phyloP scores from a whole-genome alignment of 2,888 invertebrate species.

The Laspeyria flexula region DNA sequence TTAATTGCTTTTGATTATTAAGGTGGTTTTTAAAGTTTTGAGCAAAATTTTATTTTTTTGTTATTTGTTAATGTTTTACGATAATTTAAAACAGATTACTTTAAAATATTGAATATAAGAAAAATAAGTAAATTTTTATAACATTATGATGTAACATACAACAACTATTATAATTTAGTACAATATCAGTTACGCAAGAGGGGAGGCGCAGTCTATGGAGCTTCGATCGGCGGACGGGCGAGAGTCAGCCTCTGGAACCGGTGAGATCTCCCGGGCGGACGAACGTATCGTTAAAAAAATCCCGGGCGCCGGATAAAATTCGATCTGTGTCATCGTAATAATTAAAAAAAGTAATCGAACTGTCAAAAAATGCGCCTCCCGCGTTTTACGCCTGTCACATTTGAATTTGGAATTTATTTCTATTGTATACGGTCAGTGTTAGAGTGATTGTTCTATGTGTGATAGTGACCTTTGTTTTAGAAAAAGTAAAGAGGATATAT shows the following conservation, averaged over 20 bases:
- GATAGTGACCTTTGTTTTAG: constrained; percentile 55
- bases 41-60: neutral
- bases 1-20: neutral
- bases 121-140: neutral
- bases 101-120: neutral
- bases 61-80: neutral
- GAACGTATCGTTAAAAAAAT: constrained; percentile 50
- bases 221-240: constrained; percentile 69
- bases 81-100: neutral
- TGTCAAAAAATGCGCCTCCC: constrained; percentile 46
- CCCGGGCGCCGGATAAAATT: constrained; percentile 47
- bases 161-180: constrained; percentile 56
- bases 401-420: constrained; percentile 60
- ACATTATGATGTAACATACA: constrained; percentile 23
- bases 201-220: constrained; percentile 72
- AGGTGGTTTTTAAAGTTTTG: neutral
- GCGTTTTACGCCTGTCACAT: constrained; percentile 48
- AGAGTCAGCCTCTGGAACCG: constrained; percentile 78
- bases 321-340: constrained; percentile 50
- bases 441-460: constrained; percentile 56
- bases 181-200: constrained; percentile 83
- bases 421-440: constrained; percentile 54
- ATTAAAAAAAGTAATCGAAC: constrained; percentile 46
- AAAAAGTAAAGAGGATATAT: constrained; percentile 20
- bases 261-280: constrained; percentile 70